Conservation (phyloP, 2,888 invertebrate genomes). For the Elegia similella region DNA sequence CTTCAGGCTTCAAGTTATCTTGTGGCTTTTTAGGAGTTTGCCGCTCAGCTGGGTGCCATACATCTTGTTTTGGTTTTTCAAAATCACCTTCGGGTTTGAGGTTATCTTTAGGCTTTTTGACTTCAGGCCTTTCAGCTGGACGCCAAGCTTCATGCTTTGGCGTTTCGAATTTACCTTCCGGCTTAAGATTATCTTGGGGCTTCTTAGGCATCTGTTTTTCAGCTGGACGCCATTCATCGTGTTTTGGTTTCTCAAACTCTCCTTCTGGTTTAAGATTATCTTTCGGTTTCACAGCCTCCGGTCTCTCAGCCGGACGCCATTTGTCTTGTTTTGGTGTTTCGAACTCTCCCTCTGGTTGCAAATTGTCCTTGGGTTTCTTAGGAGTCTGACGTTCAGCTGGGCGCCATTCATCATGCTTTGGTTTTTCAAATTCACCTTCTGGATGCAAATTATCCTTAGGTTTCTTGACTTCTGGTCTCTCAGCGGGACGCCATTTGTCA, state of each 20-base stretch:
- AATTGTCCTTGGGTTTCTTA: slow-evolving; percentile 76
- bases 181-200: slow-evolving; percentile 77
- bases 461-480: slow-evolving; percentile 57
- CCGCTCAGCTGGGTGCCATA: slow-evolving; percentile 72
- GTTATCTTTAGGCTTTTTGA: slow-evolving; percentile 52
- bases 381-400: slow-evolving; percentile 50
- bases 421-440: slow-evolving; percentile 50
- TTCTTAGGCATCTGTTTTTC: slow-evolving; percentile 54
- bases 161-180: slow-evolving; percentile 65
- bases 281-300: slow-evolving; percentile 41
- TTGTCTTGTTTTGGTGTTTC: slow-evolving; percentile 56
- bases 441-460: slow-evolving; percentile 74
- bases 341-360: slow-evolving; percentile 79
- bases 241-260: slow-evolving; percentile 60
- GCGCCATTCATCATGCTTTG: slow-evolving; percentile 48
- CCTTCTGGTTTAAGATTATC: slow-evolving; percentile 82
- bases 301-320: slow-evolving; percentile 43
- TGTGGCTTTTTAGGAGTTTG: slow-evolving; percentile 58
- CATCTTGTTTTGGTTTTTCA: slow-evolving; percentile 57
- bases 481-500: slow-evolving; percentile 71
- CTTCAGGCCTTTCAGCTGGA: slow-evolving; percentile 59
- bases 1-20: slow-evolving; percentile 74
- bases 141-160: slow-evolving; percentile 56
- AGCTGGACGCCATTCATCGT: slow-evolving; percentile 52
- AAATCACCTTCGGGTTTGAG: slow-evolving; percentile 81